Percentiles rank a stretch among this genome's conserved stretches.
Evolutionary conservation across 2,888 invertebrate species (phyloP).

Genomic region (Drepanosiphum platanoidis): DNA sequence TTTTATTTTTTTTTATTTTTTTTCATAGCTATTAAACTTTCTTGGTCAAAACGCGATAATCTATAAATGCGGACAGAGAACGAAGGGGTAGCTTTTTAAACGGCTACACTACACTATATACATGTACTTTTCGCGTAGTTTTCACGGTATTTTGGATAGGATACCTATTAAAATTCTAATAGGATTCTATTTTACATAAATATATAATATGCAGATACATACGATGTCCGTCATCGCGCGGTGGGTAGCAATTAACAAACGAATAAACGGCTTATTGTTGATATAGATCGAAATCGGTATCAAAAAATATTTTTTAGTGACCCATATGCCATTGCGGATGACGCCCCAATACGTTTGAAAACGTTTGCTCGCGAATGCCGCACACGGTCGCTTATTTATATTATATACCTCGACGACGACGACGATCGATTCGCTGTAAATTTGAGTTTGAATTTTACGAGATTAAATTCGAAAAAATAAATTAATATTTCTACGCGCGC

Average conservation of each 20-base stretch:
- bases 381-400: background rate
- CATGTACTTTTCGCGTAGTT: too few relatives aligned
- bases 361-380: background rate
- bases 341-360: background rate
- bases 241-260: constrained; percentile 17
- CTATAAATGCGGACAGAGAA: background rate
- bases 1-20: background rate
- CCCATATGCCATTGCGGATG: too few relatives aligned
- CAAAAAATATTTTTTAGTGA: constrained; percentile 19
- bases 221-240: background rate
- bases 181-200: too few relatives aligned
- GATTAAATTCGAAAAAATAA: background rate
- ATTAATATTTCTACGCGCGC: background rate
- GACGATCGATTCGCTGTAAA: background rate
- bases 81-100: constrained; percentile 18
- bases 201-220: background rate
- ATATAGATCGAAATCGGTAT: constrained; percentile 45
- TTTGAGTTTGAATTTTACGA: background rate
- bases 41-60: constrained; percentile 34
- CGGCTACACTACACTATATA: background rate
- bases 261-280: constrained; percentile 11
- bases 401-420: background rate
- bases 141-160: constrained; percentile 55
- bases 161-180: constrained; percentile 60
- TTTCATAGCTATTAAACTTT: constrained; percentile 7